Evolutionary conservation across 1,140 invertebrate genomes (phyloP), one percentile per base, ranked within the genome.

Genomic region (Reticulitermes speratus): DNA sequence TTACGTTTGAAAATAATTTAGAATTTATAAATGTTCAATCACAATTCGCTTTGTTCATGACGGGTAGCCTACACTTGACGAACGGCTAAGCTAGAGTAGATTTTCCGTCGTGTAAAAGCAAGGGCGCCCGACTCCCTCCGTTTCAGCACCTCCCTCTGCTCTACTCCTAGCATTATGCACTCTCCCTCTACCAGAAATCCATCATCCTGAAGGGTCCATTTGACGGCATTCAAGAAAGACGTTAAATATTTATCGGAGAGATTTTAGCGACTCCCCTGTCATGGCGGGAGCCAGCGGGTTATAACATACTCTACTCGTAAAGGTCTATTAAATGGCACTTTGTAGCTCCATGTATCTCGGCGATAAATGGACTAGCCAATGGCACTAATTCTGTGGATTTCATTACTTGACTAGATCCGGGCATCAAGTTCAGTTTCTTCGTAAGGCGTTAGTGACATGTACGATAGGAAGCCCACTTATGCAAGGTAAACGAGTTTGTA

Each of bases 151-250:
- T 11, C 65, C n/a, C 65, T 12, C 9, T 30, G n/a, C 25, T 8
- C 25, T 30, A 8, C n/a, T 25, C 25, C 25, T n/a, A 75, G 8
- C 65, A 75, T 75, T 30, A n/a, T 75, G 65, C 65, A 75, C 65
- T 75, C n/a, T 75, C 65, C 65, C 7, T 30, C 65, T 75, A 75
- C 65, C n/a, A 75, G 65, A 32, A 55, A 84, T 84, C 84, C 84
- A 84, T 84, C 84, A 84, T 84, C 45, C 45, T 84, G 84, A 84
- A 84, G 84, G 84, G 84, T 55, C 84, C 84, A 84, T 84, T 84
- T 84, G 48, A 84, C 21, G 44, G 84, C 48, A 38, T 32, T 52
- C 30, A 45, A 65, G 84, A 65, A 38, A 45, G 52, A 84, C 45
- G 84, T 84, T 84, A 84, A 84, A 84, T 84, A 84, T 84, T 84